Evolutionary conservation across 2,113 vertebrate genomes (phyloP).

Genomic region (Danio rerio): GRCz12tu NC_133182.1:30839501-30840000

Average conservation of each 20-base stretch:
- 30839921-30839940: slow-evolving; percentile 26
- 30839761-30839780: neutral
- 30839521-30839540: too few species aligned
- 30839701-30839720: neutral
- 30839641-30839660: too few species aligned
- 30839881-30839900: neutral
- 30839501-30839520: too few species aligned
- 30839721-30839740: neutral
- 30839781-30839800: slow-evolving; percentile 10
- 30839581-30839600: too few species aligned
- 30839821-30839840: slow-evolving; percentile 6
- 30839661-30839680: too few species aligned
- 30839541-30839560: too few species aligned
- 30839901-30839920: neutral
- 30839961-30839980: slow-evolving; percentile 7
- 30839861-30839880: slow-evolving; percentile 8
- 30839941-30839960: slow-evolving; percentile 26
- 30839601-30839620: too few species aligned
- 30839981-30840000: neutral
- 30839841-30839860: slow-evolving; percentile 21
- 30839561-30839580: too few species aligned
- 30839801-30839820: slow-evolving; percentile 30
- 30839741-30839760: neutral
- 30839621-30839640: too few species aligned
- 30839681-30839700: slow-evolving; percentile 12